phyloP scores from a whole-genome alignment of 2,113 vertebrate genomes.

The Gambusia holbrooki region DNA sequence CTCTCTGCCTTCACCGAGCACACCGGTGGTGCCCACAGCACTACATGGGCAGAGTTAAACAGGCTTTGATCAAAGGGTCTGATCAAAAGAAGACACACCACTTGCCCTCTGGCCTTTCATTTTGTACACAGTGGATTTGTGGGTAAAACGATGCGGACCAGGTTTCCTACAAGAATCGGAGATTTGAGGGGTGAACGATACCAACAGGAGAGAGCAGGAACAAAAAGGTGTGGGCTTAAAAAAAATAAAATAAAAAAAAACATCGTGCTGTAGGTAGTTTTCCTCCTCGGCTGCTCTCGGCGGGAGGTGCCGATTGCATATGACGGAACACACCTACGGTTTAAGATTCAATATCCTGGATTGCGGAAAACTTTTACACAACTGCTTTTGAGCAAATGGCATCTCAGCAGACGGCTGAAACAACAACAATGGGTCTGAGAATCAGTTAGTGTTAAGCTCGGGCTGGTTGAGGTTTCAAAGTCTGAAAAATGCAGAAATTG shows the following conservation, averaged over 20 bases:
- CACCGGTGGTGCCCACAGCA: conserved; percentile 78
- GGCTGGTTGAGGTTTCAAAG: background rate
- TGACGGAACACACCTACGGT: conserved; percentile 44
- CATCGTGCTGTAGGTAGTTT: conserved; percentile 53
- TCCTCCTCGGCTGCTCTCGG: conserved; percentile 34
- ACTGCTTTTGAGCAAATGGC: background rate
- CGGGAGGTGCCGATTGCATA: conserved; percentile 38
- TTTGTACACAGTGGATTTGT: conserved; percentile 73
- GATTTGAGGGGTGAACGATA: conserved; percentile 58
- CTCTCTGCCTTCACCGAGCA: conserved; percentile 64
- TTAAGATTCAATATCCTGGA: conserved; percentile 21
- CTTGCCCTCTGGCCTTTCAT: conserved; percentile 79
- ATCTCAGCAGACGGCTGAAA: background rate
- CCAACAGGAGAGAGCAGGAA: conserved; percentile 53
- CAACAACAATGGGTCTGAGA: background rate
- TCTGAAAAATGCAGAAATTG: background rate
- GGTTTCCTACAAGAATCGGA: conserved; percentile 68
- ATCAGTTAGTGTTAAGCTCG: background rate
- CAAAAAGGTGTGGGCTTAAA: conserved; percentile 68
- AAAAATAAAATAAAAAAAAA: conserved; percentile 16
- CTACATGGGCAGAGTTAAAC: conserved; percentile 81
- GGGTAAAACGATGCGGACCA: conserved; percentile 67
- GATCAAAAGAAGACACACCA: conserved; percentile 78
- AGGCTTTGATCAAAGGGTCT: conserved; percentile 79
- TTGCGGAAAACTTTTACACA: conserved; percentile 3